phyloP scores from a whole-genome alignment of 2,888 invertebrate species.

The Lepidocyrtinus sp. region DNA sequence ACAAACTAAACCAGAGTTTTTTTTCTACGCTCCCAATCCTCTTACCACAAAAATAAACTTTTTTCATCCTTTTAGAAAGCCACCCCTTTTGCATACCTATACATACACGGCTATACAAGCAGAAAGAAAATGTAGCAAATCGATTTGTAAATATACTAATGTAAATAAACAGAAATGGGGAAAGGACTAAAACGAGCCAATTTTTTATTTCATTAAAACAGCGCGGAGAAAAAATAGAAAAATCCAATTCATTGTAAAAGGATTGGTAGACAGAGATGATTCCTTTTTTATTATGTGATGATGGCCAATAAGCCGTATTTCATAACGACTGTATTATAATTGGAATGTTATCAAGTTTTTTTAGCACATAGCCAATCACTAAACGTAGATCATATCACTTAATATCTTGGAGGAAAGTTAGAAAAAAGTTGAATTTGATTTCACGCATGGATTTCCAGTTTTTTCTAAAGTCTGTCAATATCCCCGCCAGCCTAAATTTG shows the following conservation, averaged over 20 bases:
- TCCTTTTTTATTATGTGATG: conserved; percentile 37
- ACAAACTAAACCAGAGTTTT: conserved; percentile 15
- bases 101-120: background rate
- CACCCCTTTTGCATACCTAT: background rate
- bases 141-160: conserved; percentile 12
- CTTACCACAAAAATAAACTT: conserved; percentile 12
- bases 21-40: background rate
- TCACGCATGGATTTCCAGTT: conserved; percentile 12
- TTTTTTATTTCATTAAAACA: no score
- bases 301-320: conserved; percentile 42
- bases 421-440: conserved; percentile 1
- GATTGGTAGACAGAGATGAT: background rate
- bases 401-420: background rate
- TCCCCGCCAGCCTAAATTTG: background rate
- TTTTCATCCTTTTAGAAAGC: background rate
- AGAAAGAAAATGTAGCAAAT: background rate
- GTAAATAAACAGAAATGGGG: conserved; percentile 11
- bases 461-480: background rate
- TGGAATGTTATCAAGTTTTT: background rate
- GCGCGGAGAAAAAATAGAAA: background rate
- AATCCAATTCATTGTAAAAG: no score
- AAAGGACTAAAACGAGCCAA: conserved; percentile 3
- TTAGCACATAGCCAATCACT: background rate
- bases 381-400: background rate
- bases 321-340: conserved; percentile 5